These are phyloP conservation scores for Cenopis cana DNA, from an alignment of 2,888 invertebrate species.

Conservation along the genomic window DNA sequence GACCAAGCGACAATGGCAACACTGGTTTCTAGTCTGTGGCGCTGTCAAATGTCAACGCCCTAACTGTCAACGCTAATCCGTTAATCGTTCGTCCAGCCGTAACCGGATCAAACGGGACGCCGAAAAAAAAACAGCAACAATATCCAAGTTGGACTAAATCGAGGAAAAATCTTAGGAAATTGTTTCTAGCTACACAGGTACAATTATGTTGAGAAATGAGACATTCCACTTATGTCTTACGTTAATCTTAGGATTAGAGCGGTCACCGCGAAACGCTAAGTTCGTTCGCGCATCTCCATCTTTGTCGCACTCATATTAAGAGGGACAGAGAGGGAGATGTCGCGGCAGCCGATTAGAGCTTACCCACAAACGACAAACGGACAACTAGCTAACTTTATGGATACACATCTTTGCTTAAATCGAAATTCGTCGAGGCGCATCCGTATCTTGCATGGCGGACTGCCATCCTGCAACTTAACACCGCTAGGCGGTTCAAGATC, in stretches of 20 bases:
- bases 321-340: no score
- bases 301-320: slow-evolving; percentile 30
- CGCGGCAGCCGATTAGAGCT: slow-evolving; percentile 54
- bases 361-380: slow-evolving; percentile 71
- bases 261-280: slow-evolving; percentile 32
- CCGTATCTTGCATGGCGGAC: background rate
- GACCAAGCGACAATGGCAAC: background rate
- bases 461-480: background rate
- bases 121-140: slow-evolving; percentile 65
- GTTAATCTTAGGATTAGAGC: slow-evolving; percentile 66
- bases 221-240: slow-evolving; percentile 79
- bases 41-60: slow-evolving; percentile 29
- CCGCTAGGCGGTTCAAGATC: no score
- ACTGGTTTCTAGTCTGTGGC: slow-evolving; percentile 21
- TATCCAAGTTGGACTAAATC: slow-evolving; percentile 66
- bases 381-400: slow-evolving; percentile 77
- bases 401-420: slow-evolving; percentile 78
- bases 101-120: slow-evolving; percentile 48
- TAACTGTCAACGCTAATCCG: slow-evolving; percentile 8
- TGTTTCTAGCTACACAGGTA: slow-evolving; percentile 84
- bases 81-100: slow-evolving; percentile 31
- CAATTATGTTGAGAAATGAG: slow-evolving; percentile 69
- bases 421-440: slow-evolving; percentile 56
- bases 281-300: no score
- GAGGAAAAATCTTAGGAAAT: slow-evolving; percentile 68